Conservation (phyloP, 23 tunicate species). For the Phallusia fumigata region DNA sequence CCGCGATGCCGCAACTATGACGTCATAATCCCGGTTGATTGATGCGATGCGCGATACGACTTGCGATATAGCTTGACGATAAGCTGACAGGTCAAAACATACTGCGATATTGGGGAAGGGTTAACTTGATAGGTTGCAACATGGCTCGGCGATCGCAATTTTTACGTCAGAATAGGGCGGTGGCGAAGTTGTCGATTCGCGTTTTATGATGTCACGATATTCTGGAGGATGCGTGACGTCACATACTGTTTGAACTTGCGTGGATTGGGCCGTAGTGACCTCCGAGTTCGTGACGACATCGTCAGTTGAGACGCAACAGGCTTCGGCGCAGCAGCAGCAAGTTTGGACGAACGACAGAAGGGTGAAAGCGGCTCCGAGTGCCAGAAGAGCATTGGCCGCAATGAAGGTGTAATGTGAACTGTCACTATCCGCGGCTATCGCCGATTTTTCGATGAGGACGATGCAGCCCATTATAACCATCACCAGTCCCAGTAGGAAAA, state of each 20-base stretch:
- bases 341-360: neutral
- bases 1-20: neutral
- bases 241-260: neutral
- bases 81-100: neutral
- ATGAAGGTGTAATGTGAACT: slow-evolving; percentile 1
- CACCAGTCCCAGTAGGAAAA: slow-evolving; percentile 6
- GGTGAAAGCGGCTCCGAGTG: neutral
- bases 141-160: neutral
- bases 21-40: slow-evolving; percentile 11
- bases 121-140: neutral
- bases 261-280: too few relatives aligned
- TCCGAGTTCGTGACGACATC: neutral
- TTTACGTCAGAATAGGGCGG: slow-evolving; percentile 19
- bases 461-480: slow-evolving; percentile 11
- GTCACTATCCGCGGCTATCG: neutral
- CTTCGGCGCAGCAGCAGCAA: neutral
- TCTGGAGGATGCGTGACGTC: neutral
- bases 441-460: slow-evolving; percentile 1
- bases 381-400: slow-evolving; percentile 9
- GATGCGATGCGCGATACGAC: neutral
- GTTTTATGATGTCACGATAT: slow-evolving; percentile 3
- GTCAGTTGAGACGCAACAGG: neutral
- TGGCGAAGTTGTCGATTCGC: neutral
- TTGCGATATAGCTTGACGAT: neutral
- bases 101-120: neutral